phyloP scores from a whole-genome alignment of 2,113 vertebrate genomes.

The Ophthalmolycus amberensis region DNA sequence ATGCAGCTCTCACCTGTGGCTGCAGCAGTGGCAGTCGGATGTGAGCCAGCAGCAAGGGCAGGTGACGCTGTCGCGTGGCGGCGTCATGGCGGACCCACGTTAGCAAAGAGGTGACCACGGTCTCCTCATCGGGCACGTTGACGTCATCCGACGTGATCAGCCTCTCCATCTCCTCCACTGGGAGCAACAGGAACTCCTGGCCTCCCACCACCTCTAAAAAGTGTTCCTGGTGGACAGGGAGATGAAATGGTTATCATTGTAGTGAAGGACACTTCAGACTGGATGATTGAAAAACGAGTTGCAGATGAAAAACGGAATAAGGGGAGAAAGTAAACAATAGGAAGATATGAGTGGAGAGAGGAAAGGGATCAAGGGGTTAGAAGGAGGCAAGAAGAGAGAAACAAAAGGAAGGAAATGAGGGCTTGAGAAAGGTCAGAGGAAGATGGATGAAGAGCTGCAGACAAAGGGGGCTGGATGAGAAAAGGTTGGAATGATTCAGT shows the following conservation, averaged over 20 bases:
- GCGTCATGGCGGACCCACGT: constrained; percentile 93
- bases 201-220: constrained; percentile 96
- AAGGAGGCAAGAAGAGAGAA: not conserved
- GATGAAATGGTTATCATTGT: constrained; percentile 4
- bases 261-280: not conserved
- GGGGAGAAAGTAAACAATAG: constrained; percentile 1
- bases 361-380: constrained; percentile 22
- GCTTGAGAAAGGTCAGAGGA: constrained; percentile 46
- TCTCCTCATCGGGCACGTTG: constrained; percentile 97
- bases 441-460: constrained; percentile 33
- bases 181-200: constrained; percentile 95
- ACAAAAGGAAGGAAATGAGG: constrained; percentile 45
- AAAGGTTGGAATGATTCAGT: constrained; percentile 8
- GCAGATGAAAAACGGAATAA: constrained; percentile 14
- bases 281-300: constrained; percentile 44
- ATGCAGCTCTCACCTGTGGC: constrained; percentile 88
- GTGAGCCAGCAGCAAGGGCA: constrained; percentile 90
- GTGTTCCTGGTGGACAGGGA: constrained; percentile 86
- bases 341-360: constrained; percentile 9
- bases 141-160: constrained; percentile 96
- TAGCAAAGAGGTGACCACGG: constrained; percentile 91
- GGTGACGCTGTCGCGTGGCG: constrained; percentile 86
- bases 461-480: constrained; percentile 7
- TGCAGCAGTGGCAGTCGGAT: constrained; percentile 94
- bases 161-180: constrained; percentile 92